Conservation (phyloP, 2,888 invertebrate species). For the Agrotis ipsilon region DNA sequence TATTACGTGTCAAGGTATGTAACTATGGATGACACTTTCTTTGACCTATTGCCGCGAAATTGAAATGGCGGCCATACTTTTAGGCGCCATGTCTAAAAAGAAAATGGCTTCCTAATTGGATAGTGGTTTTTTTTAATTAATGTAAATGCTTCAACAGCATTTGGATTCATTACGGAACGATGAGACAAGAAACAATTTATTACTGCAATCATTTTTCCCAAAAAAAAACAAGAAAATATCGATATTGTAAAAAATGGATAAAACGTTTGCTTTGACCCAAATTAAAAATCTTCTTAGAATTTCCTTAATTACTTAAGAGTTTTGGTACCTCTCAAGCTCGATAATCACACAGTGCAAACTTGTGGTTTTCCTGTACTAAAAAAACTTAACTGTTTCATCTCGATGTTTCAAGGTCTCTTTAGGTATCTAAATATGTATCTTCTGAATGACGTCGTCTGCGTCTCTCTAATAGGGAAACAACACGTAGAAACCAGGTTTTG, state of each 20-base stretch:
- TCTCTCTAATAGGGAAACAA: slow-evolving; percentile 21
- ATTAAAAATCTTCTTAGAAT: neutral
- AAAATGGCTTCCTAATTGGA: neutral
- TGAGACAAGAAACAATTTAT: no score
- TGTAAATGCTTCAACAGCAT: no score
- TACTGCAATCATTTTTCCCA: no score
- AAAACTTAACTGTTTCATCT: neutral
- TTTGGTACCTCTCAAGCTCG: neutral
- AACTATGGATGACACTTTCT: slow-evolving; percentile 61
- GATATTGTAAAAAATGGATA: no score
- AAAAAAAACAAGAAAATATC: no score
- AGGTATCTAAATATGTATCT: neutral
- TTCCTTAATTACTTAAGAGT: slow-evolving; percentile 19
- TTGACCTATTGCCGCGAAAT: slow-evolving; percentile 57
- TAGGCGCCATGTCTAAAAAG: slow-evolving; percentile 23
- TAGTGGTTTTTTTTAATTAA: neutral
- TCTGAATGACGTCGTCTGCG: slow-evolving; percentile 35
- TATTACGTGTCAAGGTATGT: slow-evolving; percentile 55
- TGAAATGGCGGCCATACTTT: slow-evolving; percentile 35
- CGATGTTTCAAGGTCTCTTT: neutral
- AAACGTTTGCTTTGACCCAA: no score
- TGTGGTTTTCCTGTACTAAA: slow-evolving; percentile 40
- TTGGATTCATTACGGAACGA: no score
- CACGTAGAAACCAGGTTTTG: neutral
- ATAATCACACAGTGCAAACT: neutral